Evolutionary conservation across 2,888 invertebrate genomes (phyloP).

Genomic region (Epicampocera succincta): DNA sequence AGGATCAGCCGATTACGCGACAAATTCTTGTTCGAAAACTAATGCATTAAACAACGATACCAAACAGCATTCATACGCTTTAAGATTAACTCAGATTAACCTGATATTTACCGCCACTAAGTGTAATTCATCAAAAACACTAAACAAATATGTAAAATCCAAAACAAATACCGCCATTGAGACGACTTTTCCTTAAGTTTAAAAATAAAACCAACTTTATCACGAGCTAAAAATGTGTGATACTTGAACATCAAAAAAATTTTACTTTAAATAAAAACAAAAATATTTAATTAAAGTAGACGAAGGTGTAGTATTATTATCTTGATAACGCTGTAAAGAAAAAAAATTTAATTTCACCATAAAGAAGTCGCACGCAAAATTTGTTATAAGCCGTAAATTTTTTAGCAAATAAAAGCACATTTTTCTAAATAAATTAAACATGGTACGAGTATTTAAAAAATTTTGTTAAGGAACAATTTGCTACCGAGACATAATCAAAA

Average conservation of each 20-base stretch:
- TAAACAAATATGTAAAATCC: slow-evolving; percentile 31
- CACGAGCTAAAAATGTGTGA: slow-evolving; percentile 40
- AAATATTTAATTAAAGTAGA: not conserved
- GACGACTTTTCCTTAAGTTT: slow-evolving; percentile 44
- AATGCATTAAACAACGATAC: no score
- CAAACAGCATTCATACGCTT: no score
- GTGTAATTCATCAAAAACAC: slow-evolving; percentile 36
- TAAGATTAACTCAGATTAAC: no score
- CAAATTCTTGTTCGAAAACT: no score
- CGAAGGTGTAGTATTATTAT: no score
- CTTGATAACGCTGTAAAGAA: no score
- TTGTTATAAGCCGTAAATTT: slow-evolving; percentile 11
- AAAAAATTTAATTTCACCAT: slow-evolving; percentile 4
- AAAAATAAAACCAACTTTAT: slow-evolving; percentile 30
- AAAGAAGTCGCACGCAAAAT: slow-evolving; percentile 44
- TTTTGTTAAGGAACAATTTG: no score
- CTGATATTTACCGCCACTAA: not conserved
- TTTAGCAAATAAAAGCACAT: slow-evolving; percentile 29
- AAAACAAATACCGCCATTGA: slow-evolving; percentile 55
- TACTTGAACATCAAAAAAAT: slow-evolving; percentile 10
- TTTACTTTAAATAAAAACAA: not conserved
- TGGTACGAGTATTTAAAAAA: not conserved
- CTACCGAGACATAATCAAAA: no score
- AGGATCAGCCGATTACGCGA: no score
- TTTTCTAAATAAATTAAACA: slow-evolving; percentile 14